phyloP scores from a whole-genome alignment of 2,797 vertebrate genomes.

The Buphagus erythrorhynchus region DNA sequence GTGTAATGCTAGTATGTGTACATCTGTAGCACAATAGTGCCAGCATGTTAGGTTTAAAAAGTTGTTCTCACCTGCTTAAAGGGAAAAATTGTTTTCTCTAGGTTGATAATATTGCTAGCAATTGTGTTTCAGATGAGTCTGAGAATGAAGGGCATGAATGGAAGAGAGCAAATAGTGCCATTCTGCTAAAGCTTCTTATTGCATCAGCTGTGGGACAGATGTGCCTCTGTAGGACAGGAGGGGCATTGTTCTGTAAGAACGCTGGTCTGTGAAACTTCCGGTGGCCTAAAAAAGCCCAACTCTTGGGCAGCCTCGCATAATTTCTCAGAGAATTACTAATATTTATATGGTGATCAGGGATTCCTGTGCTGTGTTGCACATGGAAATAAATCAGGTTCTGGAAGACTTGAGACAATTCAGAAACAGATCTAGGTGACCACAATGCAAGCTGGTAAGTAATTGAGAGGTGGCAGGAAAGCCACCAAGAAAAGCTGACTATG shows the following conservation, averaged over 20 bases:
- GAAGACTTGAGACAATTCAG: fast-evolving
- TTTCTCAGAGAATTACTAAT: not conserved
- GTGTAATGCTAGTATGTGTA: not conserved
- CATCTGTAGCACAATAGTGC: not conserved
- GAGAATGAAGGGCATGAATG: not conserved
- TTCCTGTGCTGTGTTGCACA: not conserved
- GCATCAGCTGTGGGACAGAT: not conserved
- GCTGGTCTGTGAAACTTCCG: not conserved
- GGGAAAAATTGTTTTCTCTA: not conserved
- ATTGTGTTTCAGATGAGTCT: not conserved
- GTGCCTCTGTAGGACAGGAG: not conserved
- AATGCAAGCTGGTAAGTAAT: not conserved
- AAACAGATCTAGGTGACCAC: not conserved
- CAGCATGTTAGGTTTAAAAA: not conserved
- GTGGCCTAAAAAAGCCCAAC: not conserved
- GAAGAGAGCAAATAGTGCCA: not conserved
- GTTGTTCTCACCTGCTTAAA: not conserved
- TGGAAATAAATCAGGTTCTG: not conserved
- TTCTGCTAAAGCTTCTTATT: not conserved
- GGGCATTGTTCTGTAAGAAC: not conserved
- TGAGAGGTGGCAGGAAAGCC: not conserved
- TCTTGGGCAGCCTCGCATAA: not conserved
- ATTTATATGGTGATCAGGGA: not conserved
- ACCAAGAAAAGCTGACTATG: not conserved
- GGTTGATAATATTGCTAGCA: not conserved